Evolutionary conservation across 1,140 invertebrate genomes (phyloP).

Genomic region (Zaprionus vittiger): DNA sequence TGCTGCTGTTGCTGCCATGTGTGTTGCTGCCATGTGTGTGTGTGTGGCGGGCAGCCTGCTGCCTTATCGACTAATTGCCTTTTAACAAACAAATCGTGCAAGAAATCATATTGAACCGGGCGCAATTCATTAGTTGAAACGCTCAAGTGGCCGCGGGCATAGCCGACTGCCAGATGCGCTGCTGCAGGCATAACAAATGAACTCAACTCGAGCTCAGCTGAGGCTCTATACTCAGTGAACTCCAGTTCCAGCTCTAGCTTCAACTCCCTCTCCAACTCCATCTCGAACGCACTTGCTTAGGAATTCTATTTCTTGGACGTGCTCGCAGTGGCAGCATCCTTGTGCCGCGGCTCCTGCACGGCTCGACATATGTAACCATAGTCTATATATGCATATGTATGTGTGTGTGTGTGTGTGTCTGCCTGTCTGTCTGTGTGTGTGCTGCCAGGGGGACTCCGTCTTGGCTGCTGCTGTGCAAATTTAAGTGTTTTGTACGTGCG

Average conservation of each 20-base stretch:
- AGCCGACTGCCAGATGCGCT: slow-evolving; percentile 24
- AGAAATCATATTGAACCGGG: slow-evolving; percentile 77
- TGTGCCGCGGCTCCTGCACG: slow-evolving; percentile 48
- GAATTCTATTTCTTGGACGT: slow-evolving; percentile 81
- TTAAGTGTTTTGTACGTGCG: slow-evolving; percentile 84
- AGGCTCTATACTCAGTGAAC: background rate
- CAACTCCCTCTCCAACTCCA: background rate
- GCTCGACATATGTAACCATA: slow-evolving; percentile 25
- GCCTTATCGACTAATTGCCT: slow-evolving; percentile 74
- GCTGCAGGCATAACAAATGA: background rate
- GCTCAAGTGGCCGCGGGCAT: slow-evolving; percentile 37
- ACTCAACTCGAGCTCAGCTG: background rate
- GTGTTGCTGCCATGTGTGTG: slow-evolving; percentile 6
- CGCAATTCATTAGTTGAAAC: slow-evolving; percentile 68
- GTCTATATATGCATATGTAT: slow-evolving; percentile 9
- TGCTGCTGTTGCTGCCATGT: background rate
- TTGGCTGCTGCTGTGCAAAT: slow-evolving; percentile 76
- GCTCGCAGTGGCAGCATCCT: slow-evolving; percentile 64
- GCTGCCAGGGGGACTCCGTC: slow-evolving; percentile 33
- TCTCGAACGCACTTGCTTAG: slow-evolving; percentile 68
- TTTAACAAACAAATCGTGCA: slow-evolving; percentile 83
- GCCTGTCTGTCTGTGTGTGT: slow-evolving; percentile 29
- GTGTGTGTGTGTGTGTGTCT: slow-evolving; percentile 3
- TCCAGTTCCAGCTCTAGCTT: background rate
- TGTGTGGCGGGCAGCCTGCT: slow-evolving; percentile 26